Evolutionary conservation across 1,140 invertebrate genomes (phyloP), one percentile per base, ranked within the genome.

Genomic region (Pantala flavescens): DNA sequence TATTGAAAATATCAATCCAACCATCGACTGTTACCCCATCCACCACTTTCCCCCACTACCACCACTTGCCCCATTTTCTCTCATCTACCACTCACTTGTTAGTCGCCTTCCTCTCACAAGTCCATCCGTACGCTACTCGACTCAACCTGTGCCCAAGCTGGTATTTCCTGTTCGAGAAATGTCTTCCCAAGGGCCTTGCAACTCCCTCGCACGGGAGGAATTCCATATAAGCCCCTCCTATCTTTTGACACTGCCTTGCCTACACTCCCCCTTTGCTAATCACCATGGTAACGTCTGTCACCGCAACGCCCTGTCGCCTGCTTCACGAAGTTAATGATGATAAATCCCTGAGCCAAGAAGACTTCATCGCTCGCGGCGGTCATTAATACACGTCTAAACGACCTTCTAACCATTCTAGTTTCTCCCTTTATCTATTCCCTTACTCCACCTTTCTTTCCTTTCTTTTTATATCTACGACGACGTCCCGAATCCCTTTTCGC

Each of bases 321-420:
- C 49, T 63, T 63, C 49, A 63, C 49, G 49, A 63, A 63, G 49
- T 63, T 63, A 63, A 63, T 63, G 49, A 63, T 63, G 49, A 63
- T 63, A 63, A 63, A 63, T 63, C 49, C 49, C 49, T 63, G 49
- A 63, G 49, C 49, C 49, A 21, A 16, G 49, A 63, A 63, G 49
- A 63, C 49, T 63, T 63, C 49, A 63, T 63, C 49, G 49, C 49
- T 63, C 49, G 14, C 49, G 12, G 49, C 49, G 49, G 49, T 63
- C 49, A 63, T 63, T 63, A 63, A 63, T 63, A 63, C 49, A 63
- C 49, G 49, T 63, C 49, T 21, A 3, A 63, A 16, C 49, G 49
- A 16, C 49, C n/a, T 63, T 63, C 49, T 12, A 7, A 5, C 28
- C 5, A 12, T 63, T 21, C 49, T 21, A 21, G 16, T 19, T 63